A percentile compares a stretch with the other conserved stretches of the same genome.
Evolutionary conservation across 2,113 vertebrate species (phyloP).

Genomic region (Caretta caretta): DNA sequence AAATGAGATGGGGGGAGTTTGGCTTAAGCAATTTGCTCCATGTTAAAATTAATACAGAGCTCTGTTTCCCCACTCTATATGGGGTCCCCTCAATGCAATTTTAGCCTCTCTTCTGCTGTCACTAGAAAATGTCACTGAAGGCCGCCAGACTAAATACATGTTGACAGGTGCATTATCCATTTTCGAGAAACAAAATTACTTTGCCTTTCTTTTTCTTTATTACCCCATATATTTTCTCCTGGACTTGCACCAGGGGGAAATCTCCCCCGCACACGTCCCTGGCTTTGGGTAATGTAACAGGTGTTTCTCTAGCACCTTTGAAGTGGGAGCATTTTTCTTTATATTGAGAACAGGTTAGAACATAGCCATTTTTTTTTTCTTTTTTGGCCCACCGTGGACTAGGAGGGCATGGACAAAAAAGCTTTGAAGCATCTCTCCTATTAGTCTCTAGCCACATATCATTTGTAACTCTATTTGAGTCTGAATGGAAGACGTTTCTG

Average conservation of each 20-base stretch:
- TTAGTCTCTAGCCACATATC: slow-evolving; percentile 33
- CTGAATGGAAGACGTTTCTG: slow-evolving; percentile 32
- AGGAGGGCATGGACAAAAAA: slow-evolving; percentile 6
- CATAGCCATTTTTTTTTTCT: not conserved
- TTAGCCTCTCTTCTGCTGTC: slow-evolving; percentile 29
- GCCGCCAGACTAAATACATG: slow-evolving; percentile 43
- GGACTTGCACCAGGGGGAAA: not conserved
- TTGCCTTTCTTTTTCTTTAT: slow-evolving; percentile 7
- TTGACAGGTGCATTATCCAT: slow-evolving; percentile 20
- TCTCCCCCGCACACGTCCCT: not conserved
- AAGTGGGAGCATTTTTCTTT: slow-evolving; percentile 30
- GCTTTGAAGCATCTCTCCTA: slow-evolving; percentile 33
- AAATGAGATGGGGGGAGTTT: slow-evolving; percentile 35
- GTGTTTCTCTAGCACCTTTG: not conserved
- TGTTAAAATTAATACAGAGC: slow-evolving; percentile 46
- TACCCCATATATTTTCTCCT: not conserved
- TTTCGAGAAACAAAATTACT: slow-evolving; percentile 39
- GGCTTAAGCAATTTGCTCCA: slow-evolving; percentile 56
- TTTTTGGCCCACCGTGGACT: not conserved
- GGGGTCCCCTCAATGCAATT: slow-evolving; percentile 27
- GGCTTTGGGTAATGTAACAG: not conserved
- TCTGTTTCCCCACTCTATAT: not conserved
- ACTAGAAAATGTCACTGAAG: slow-evolving; percentile 38
- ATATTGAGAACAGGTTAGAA: slow-evolving; percentile 29
- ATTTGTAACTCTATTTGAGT: slow-evolving; percentile 37